These are phyloP conservation scores for Nasonia giraulti DNA, from an alignment of 1,140 invertebrate genomes.

Conservation along the genomic window DNA sequence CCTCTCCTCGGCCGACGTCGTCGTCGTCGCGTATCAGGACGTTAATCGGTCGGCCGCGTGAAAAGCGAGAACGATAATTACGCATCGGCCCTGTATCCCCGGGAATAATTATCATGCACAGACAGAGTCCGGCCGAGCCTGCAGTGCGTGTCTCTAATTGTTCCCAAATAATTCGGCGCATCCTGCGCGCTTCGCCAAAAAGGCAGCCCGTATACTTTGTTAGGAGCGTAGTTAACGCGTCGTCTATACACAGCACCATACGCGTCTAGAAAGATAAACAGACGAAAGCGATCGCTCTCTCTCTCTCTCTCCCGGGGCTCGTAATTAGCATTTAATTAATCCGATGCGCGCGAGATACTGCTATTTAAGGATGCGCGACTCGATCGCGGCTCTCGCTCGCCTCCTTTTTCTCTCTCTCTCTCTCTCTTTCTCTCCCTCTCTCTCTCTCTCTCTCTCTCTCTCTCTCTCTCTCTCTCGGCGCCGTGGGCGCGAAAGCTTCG, in stretches of 20 bases:
- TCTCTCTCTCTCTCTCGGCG: background rate
- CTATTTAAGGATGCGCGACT: constrained; percentile 59
- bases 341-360: constrained; percentile 65
- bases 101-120: constrained; percentile 22
- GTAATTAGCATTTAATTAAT: constrained; percentile 70
- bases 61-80: constrained; percentile 31
- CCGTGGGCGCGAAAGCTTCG: constrained; percentile 53
- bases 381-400: constrained; percentile 29
- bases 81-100: background rate
- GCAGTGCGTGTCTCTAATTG: constrained; percentile 29
- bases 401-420: constrained; percentile 1
- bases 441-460: too few species aligned
- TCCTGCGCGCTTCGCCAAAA: background rate
- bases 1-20: background rate
- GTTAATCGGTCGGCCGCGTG: constrained; percentile 12
- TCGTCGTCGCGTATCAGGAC: background rate
- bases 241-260: background rate
- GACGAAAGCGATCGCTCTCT: background rate
- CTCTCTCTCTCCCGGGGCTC: constrained; percentile 47
- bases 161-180: constrained; percentile 27
- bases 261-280: background rate
- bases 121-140: background rate
- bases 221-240: background rate
- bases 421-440: too few species aligned
- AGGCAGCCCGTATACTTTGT: background rate